Percentiles rank a stretch among this genome's conserved stretches.
Conservation (phyloP, 2,797 vertebrate species). For the Euthynnus affinis region DNA sequence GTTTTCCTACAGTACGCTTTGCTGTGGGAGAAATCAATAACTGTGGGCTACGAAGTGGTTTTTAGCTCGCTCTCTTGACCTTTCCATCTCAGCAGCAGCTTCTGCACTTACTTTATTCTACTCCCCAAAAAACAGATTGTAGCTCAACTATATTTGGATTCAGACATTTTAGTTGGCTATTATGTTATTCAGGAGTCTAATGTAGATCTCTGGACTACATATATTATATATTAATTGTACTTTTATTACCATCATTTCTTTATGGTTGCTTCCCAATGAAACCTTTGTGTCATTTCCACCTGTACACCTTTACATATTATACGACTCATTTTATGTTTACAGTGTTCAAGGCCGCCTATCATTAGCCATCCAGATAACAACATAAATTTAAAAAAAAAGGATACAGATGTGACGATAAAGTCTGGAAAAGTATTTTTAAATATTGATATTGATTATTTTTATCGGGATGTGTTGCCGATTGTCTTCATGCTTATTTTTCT, state of each 20-base stretch:
- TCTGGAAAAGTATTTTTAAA: too few species aligned
- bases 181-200: slow-evolving; percentile 20
- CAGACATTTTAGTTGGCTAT: slow-evolving; percentile 50
- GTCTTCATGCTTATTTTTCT: background rate
- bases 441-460: too few species aligned
- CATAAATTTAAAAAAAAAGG: background rate
- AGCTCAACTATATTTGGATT: slow-evolving; percentile 64
- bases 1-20: slow-evolving; percentile 63
- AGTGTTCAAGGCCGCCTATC: background rate
- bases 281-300: background rate
- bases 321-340: background rate
- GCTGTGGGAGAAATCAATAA: slow-evolving; percentile 81
- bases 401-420: too few species aligned
- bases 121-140: slow-evolving; percentile 50
- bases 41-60: slow-evolving; percentile 76
- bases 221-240: slow-evolving; percentile 14
- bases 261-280: background rate
- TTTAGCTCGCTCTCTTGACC: slow-evolving; percentile 75
- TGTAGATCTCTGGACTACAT: background rate
- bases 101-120: slow-evolving; percentile 54
- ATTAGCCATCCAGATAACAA: background rate
- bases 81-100: slow-evolving; percentile 70
- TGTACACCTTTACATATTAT: background rate
- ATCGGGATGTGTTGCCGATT: background rate
- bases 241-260: background rate